Evolutionary conservation across 1,140 invertebrate genomes (phyloP).

Genomic region (Diplogasteroides magnus): DNA sequence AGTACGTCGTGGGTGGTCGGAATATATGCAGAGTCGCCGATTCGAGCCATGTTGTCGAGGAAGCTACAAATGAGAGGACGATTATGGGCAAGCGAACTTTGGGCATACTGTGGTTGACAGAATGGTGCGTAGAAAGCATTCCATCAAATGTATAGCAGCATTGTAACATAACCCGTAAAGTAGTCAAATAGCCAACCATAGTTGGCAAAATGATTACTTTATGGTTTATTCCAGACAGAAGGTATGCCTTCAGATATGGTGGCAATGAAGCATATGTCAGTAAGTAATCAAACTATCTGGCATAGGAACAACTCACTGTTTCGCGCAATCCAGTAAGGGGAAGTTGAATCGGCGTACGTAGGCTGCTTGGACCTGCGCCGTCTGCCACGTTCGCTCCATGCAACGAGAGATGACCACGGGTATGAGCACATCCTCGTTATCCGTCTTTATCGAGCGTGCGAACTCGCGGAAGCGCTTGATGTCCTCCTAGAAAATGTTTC

Average conservation of each 20-base stretch:
- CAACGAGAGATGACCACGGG: conserved; percentile 17
- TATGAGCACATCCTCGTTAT: conserved; percentile 11
- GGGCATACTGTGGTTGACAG: too few relatives aligned
- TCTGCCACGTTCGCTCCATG: conserved; percentile 42
- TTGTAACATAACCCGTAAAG: too few relatives aligned
- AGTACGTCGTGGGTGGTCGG: conserved; percentile 94
- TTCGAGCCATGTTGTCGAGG: conserved; percentile 89
- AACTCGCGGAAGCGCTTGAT: conserved; percentile 19
- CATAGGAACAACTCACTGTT: conserved; percentile 42
- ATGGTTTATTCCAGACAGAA: too few relatives aligned
- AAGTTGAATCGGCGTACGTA: conserved; percentile 19
- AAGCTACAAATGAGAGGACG: conserved; percentile 67
- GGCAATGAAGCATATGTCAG: not conserved
- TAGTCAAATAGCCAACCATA: too few relatives aligned
- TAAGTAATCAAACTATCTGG: too few relatives aligned
- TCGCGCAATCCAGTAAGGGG: conserved; percentile 47
- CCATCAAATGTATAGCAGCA: too few relatives aligned
- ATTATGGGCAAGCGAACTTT: too few relatives aligned
- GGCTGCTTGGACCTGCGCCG: conserved; percentile 35
- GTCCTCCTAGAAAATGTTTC: conserved; percentile 27
- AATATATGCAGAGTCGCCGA: conserved; percentile 81
- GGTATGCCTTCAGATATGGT: too few relatives aligned
- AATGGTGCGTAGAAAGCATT: too few relatives aligned
- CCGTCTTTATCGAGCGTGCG: conserved; percentile 7
- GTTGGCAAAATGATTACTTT: too few relatives aligned